Evolutionary conservation across 1,140 invertebrate species (phyloP), one percentile per base, ranked within the genome.

Genomic region (Brachionus rotundiformis): DNA sequence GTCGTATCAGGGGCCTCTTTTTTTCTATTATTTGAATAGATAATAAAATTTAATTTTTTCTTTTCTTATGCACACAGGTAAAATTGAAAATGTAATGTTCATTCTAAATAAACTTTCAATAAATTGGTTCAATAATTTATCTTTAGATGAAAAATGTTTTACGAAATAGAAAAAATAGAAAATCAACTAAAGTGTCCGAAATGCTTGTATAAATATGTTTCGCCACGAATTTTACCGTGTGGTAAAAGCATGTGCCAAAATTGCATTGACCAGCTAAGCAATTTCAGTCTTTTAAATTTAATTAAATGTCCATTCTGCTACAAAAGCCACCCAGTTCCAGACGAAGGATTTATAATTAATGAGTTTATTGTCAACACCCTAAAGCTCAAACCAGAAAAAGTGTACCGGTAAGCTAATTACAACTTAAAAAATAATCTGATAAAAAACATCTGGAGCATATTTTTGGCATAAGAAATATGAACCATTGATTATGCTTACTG

Each of bases 321-420:
- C 25, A 73, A 44, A 44, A 41, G 25, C n/a, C 68, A 73, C 4
- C 16, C 68, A 3, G 68, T 73, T 23, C 68, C 68, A 11, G 68
- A 73, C 25, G 68, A 73, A 47, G 68, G 68, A 23, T 73, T 73
- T 19, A 73, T 73, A 25, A 41, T 73, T 25, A 73, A 73, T 73
- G 68, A 73, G 10, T 73, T 73, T n/a, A 73, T 73, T 25, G 36
- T 73, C 25, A 73, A 73, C 6, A 73, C 68, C 27, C 25, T 73
- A 4, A 29, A 73, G 11, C 19, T 73, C 25, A 73, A 73, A 16
- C 68, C 68, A 31, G 68, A 73, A 73, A 73, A 73, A 44, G 68
- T 73, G 0, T 73, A 73, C 23, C 36, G 68, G 68, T 73, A 73
- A 31, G 63, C 16, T 19, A 3, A 36, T 68, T 33, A 36, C 13